These are phyloP conservation scores for Cotesia typhae DNA, from an alignment of 1,140 invertebrate species.

Conservation along the genomic window DNA sequence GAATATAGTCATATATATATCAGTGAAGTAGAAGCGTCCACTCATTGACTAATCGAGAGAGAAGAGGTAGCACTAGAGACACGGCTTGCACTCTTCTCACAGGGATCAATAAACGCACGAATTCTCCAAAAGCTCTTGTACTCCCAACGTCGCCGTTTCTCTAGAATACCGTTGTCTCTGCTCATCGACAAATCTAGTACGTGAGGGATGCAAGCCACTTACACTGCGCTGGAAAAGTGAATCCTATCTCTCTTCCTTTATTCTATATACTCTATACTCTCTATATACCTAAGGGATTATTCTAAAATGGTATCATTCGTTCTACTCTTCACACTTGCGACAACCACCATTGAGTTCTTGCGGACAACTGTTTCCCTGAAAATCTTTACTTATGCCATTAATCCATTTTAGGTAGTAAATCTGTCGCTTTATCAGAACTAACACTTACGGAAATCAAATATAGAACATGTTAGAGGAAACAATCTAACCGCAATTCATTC, in stretches of 20 bases:
- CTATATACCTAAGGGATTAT: conserved; percentile 8
- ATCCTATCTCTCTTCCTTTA: conserved; percentile 11
- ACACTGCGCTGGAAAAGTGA: not conserved
- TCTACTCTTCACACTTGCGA: not conserved
- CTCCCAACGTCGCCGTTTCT: conserved; percentile 12
- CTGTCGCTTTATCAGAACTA: not conserved
- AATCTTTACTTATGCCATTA: too few species aligned
- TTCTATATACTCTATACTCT: not conserved
- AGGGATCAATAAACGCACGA: conserved; percentile 32
- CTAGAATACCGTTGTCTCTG: conserved; percentile 31
- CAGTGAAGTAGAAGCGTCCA: conserved; percentile 12
- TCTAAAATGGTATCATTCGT: conserved; percentile 19
- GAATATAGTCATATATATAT: too few species aligned
- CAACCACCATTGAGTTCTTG: too few species aligned
- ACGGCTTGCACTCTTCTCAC: conserved; percentile 27
- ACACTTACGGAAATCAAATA: too few species aligned
- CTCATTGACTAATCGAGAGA: conserved; percentile 36
- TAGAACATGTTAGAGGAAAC: too few species aligned
- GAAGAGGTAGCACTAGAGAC: conserved; percentile 23
- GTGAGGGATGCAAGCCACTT: conserved; percentile 14
- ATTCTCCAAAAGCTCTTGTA: conserved; percentile 1
- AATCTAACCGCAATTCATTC: too few species aligned
- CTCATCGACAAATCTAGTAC: conserved; percentile 24
- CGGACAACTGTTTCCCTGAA: too few species aligned
- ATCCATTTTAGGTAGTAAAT: too few species aligned